Evolutionary conservation across 1,140 invertebrate species (phyloP).

Genomic region (Trypoxylus dichotomus): DNA sequence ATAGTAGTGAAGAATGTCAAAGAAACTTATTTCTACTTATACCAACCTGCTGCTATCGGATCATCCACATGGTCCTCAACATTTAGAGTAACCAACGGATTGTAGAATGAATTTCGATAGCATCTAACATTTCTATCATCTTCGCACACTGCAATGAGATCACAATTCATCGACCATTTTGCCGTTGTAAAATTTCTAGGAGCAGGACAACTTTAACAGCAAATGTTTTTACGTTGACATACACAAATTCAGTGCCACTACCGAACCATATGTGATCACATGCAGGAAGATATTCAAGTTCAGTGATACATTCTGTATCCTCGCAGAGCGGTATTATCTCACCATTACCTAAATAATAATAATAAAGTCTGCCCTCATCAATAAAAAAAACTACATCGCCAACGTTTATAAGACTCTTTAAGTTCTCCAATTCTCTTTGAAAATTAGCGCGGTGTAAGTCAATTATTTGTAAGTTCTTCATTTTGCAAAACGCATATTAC

Average conservation of each 20-base stretch:
- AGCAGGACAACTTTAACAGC: not conserved
- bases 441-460: not conserved
- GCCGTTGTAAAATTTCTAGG: not conserved
- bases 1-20: too few relatives aligned
- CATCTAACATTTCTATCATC: not conserved
- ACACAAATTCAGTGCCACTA: not conserved
- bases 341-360: not conserved
- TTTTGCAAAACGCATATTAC: not conserved
- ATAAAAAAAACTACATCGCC: not conserved
- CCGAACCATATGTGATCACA: not conserved
- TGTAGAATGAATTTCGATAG: not conserved
- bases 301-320: not conserved
- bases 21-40: not conserved
- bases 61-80: not conserved
- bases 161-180: not conserved
- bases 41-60: not conserved
- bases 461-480: not conserved
- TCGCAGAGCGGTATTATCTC: not conserved
- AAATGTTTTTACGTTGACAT: not conserved
- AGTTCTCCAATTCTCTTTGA: not conserved
- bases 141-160: not conserved
- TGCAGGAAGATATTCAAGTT: not conserved
- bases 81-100: not conserved
- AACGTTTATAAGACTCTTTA: not conserved
- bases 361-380: not conserved